Base-by-base conservation (phyloP, 2,113 vertebrate genomes). In the Puffinus mauretanicus region DNA sequence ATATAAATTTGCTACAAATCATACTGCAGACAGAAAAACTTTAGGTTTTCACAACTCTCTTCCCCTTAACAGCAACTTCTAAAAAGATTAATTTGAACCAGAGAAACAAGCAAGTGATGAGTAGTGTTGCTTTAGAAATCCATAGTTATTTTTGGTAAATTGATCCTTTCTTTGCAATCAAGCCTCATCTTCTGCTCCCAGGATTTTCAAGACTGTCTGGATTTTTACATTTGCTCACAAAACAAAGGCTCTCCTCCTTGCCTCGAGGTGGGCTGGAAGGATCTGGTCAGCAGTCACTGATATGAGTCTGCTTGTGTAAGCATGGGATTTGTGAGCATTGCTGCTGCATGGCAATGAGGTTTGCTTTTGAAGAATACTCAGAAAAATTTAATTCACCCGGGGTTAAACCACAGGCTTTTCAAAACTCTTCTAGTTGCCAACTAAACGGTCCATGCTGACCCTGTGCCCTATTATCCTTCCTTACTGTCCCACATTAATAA, bases 281-380 rank as follows among this genome's bases (percentile, higher is more conserved):
- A 16, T 42, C 22, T 47, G 67, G 34, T 36, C 72, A 52, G 44
- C 55, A 83, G 32, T 7, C 73, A 4, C 44, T 6, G 34, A 7
- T 9, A 5, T 0, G 0, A 57, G 18, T 15, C 64, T 71, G 55
- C 22, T 26, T 7, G 27, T 11, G 42, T 55, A 14, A 55, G 8
- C 4, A 1, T 2, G 25, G 51, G 58, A 36, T 82, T 55, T 62
- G 79, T 22, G 47, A 71, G 65, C 40, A 0, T 12, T 10, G 65
- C 75, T 54, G 82, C 82, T 36, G 70, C 82, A 10, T 9, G 12
- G 36, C 46, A 49, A 44, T 1, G 17, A 49, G 85, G 27, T 67
- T 32, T 40, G 79, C 61, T 82, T 67, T 30, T 29, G 75, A 29
- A 20, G 70, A 76, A 58, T 1, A 8, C 38, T 71, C 42, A 58